Evolutionary conservation across 2,888 invertebrate genomes (phyloP).

Genomic region (Chirona hameri): DNA sequence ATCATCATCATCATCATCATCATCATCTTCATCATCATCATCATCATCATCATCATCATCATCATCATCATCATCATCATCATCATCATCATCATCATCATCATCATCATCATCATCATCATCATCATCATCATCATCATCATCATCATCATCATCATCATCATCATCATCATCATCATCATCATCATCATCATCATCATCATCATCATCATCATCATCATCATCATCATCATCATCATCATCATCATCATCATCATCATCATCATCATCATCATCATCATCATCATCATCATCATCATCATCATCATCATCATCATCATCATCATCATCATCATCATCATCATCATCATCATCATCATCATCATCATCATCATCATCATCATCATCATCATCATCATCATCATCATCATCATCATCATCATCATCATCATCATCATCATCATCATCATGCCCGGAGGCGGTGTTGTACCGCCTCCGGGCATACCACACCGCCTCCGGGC

Average conservation of each 20-base stretch:
- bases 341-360: conserved; percentile 22
- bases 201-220: too few relatives aligned
- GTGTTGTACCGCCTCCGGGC: too few relatives aligned
- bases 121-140: conserved; percentile 22
- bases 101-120: conserved; percentile 22
- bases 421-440: conserved; percentile 2
- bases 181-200: too few relatives aligned
- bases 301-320: too few relatives aligned
- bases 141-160: conserved; percentile 22
- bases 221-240: too few relatives aligned
- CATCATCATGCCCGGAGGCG: not conserved
- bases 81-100: conserved; percentile 23
- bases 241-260: too few relatives aligned
- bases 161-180: conserved; percentile 22
- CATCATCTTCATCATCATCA: conserved; percentile 4
- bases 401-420: not conserved
- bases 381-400: conserved; percentile 22
- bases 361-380: conserved; percentile 22
- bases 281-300: too few relatives aligned
- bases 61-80: conserved; percentile 25
- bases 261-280: too few relatives aligned
- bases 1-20: conserved; percentile 22
- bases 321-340: conserved; percentile 22
- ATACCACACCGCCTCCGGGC: too few relatives aligned
- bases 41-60: conserved; percentile 25